Base-by-base conservation (phyloP, 2,113 vertebrate species). In the Campylorhamphus procurvoides region DNA sequence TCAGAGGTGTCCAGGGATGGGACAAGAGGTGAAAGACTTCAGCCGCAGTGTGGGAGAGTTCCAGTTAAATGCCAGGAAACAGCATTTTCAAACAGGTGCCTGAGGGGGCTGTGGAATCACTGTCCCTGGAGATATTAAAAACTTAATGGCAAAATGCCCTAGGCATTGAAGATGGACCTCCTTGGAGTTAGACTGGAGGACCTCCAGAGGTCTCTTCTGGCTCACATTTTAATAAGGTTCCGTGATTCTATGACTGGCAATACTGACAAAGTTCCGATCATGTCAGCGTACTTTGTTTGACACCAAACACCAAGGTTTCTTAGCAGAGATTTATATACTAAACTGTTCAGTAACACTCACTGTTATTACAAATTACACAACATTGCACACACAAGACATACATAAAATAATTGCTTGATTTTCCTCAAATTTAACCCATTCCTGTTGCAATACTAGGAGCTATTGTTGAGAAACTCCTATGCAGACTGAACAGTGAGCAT, bases 31-130 rank as follows among this genome's bases (percentile, higher is more conserved):
- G 64, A 7, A 0, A 0, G 27, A 47, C 28, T 52, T 14, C 46
- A 46, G 5, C 9, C 71, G 40, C 42, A 29, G 2, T 8, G 16
- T 55, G 68, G 25, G 20, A 84, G 15, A 10, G 22, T 53, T 84
- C 72, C 29, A 20, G 27, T 76, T 52, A 64, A 27, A 27, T 33
- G 4, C 47, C 49, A 60, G 37, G 29, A 56, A 60, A 18, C 9
- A 29, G 3, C 10, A 76, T 82, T 85, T 85, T 59, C 64, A 89
- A 55, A 50, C 9, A 39, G 5, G 23, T 73, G 9, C 39, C 27
- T 1, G 1, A 77, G 19, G 33, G 29, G 14, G 10, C 19, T 75
- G 46, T 71, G 29, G 29, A 63, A n/a, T 52, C 0, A 0, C 39
- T 55, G 5, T 33, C 7, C 2, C 25, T 72, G 62, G 40, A 53